A percentile compares a stretch with the other conserved stretches of the same genome.
Evolutionary conservation across 2,113 vertebrate genomes (phyloP).

Genomic region (Macrotis lagotis): DNA sequence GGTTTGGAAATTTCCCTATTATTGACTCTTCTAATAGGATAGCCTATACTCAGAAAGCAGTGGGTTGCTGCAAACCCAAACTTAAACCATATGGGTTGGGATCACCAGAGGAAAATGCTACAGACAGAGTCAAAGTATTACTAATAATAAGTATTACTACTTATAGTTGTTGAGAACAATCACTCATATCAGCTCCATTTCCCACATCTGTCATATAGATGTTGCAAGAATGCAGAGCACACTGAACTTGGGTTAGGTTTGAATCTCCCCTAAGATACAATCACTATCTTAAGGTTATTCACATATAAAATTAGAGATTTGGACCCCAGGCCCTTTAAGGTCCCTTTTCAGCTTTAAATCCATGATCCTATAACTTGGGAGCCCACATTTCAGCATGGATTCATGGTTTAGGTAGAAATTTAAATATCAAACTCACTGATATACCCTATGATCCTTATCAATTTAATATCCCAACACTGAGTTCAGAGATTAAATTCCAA

Average conservation of each 20-base stretch:
- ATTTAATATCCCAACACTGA: background rate
- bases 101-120: background rate
- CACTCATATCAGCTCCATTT: background rate
- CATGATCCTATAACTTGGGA: background rate
- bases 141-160: background rate
- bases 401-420: background rate
- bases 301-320: background rate
- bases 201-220: background rate
- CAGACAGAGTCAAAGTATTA: background rate
- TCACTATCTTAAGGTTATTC: background rate
- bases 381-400: background rate
- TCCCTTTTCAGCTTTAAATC: background rate
- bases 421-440: background rate
- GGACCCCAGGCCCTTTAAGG: background rate
- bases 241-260: background rate
- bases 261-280: background rate
- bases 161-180: background rate
- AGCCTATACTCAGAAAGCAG: background rate
- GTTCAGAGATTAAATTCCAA: background rate
- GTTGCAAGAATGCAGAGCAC: background rate
- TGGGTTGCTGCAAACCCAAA: background rate
- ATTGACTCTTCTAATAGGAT: constrained; percentile 6
- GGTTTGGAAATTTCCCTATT: constrained; percentile 48
- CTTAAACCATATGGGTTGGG: background rate
- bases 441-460: background rate